Evolutionary conservation across 2,797 vertebrate genomes (phyloP).

Genomic region (Argentina silus): DNA sequence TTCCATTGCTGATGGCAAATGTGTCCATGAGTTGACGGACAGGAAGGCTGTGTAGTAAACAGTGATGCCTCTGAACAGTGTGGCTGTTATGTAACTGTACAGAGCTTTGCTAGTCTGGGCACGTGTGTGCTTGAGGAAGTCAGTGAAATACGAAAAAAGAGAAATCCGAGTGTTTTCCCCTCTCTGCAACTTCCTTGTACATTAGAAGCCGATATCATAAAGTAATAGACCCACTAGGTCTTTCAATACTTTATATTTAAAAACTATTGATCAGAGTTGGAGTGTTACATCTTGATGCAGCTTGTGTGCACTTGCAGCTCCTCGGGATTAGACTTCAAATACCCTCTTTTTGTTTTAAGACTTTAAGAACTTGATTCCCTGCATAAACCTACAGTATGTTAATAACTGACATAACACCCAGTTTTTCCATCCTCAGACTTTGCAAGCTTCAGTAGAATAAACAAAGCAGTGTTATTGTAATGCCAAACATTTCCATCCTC

Average conservation of each 20-base stretch:
- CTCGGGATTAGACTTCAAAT: too few species aligned
- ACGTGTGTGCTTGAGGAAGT: slow-evolving; percentile 43
- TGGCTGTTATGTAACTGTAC: slow-evolving; percentile 51
- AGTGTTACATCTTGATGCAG: too few species aligned
- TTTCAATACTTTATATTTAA: background rate
- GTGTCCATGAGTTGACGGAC: background rate
- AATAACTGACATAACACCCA: too few species aligned
- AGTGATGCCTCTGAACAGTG: background rate
- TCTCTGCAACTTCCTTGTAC: background rate
- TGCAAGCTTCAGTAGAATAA: background rate
- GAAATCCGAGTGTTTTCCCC: background rate
- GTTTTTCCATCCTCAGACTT: background rate
- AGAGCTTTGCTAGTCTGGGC: slow-evolving; percentile 20
- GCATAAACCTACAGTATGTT: background rate
- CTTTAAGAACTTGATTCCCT: background rate
- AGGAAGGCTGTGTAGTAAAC: background rate
- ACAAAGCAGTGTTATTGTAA: background rate
- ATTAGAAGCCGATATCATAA: background rate
- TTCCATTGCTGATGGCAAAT: slow-evolving; percentile 26
- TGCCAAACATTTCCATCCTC: background rate
- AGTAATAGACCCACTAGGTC: background rate
- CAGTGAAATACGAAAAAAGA: background rate
- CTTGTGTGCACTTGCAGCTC: too few species aligned
- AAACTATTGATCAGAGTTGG: too few species aligned
- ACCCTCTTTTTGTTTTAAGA: too few species aligned